phyloP scores from a whole-genome alignment of 2,888 invertebrate species.

The Xestia ashworthii region DNA sequence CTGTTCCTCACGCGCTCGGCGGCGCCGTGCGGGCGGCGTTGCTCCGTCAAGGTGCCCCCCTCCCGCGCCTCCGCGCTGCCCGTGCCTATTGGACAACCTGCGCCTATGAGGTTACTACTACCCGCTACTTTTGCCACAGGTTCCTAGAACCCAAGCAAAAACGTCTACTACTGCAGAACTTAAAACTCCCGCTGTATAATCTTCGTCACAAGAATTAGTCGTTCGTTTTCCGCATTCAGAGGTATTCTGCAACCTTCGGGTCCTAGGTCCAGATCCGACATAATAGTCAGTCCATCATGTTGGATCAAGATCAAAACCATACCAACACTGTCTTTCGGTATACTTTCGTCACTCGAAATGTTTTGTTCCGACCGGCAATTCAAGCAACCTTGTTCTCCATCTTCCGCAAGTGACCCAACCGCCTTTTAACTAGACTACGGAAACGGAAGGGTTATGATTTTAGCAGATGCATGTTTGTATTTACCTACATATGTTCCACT shows the following conservation, averaged over 20 bases:
- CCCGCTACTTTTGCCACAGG: background rate
- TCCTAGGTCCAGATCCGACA: background rate
- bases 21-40: slow-evolving; percentile 93
- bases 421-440: background rate
- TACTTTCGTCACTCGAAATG: background rate
- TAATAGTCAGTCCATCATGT: background rate
- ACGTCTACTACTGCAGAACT: background rate
- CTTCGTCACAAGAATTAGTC: too few relatives aligned
- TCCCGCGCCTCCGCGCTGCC: slow-evolving; percentile 86
- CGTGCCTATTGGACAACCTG: slow-evolving; percentile 93
- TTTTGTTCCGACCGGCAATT: background rate
- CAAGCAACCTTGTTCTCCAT: background rate
- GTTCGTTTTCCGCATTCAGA: background rate
- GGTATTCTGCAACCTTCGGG: background rate
- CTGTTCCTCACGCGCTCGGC: slow-evolving; percentile 91
- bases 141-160: background rate
- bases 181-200: background rate
- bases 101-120: slow-evolving; percentile 91
- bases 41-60: slow-evolving; percentile 91
- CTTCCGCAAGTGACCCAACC: background rate
- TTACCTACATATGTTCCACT: too few relatives aligned
- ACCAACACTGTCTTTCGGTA: background rate
- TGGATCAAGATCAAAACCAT: background rate
- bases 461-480: too few relatives aligned
- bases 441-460: too few relatives aligned